phyloP scores from a whole-genome alignment of 2,797 vertebrate species.

The Sebastes cheni region DNA sequence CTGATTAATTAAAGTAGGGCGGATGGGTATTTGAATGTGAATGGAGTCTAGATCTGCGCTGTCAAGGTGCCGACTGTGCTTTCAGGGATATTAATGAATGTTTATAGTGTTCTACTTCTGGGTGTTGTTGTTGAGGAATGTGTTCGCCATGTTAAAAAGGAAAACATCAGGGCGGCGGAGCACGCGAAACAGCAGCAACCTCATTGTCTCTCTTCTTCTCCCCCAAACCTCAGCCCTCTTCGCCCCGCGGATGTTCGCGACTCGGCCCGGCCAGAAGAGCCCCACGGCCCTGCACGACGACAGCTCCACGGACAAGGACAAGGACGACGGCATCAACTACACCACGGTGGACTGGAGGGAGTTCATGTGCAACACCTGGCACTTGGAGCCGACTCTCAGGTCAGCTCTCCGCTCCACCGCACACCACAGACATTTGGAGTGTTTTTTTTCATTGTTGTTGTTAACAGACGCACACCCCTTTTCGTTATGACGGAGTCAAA shows the following conservation, averaged over 20 bases:
- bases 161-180: not conserved
- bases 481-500: not conserved
- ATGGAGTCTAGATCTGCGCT: not conserved
- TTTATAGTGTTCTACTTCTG: slow-evolving; percentile 3
- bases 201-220: not conserved
- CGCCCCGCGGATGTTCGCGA: slow-evolving; percentile 88
- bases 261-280: slow-evolving; percentile 94
- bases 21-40: slow-evolving; percentile 40
- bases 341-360: slow-evolving; percentile 98
- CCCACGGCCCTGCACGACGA: slow-evolving; percentile 89
- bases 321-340: slow-evolving; percentile 90
- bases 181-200: not conserved
- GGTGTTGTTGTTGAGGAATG: slow-evolving; percentile 3
- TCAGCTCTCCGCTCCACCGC: slow-evolving; percentile 49
- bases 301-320: slow-evolving; percentile 78
- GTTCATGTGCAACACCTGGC: slow-evolving; percentile 99
- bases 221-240: slow-evolving; percentile 86
- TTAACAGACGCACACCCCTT: not conserved
- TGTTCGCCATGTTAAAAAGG: slow-evolving; percentile 6
- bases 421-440: not conserved
- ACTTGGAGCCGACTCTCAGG: slow-evolving; percentile 97
- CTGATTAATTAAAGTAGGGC: slow-evolving; percentile 23
- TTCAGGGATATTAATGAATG: slow-evolving; percentile 10
- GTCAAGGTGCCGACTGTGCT: not conserved
- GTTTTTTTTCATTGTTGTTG: not conserved